Conservation (phyloP, 2,888 invertebrate species). For the Mimumesa dahlbomi region DNA sequence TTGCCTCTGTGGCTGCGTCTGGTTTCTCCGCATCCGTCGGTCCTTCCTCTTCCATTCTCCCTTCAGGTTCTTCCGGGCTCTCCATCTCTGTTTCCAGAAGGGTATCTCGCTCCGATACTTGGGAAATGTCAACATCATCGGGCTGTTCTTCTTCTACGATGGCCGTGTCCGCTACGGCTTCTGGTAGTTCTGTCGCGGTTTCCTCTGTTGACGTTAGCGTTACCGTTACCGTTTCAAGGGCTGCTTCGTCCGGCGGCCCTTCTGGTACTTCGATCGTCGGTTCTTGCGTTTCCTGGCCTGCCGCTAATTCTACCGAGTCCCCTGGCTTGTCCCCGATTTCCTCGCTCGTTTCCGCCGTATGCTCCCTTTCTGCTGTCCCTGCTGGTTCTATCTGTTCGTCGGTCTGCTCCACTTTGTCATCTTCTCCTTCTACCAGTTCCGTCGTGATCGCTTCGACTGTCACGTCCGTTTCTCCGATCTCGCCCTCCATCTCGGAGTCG, state of each 20-base stretch:
- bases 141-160: no score
- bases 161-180: not conserved
- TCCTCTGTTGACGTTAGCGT: no score
- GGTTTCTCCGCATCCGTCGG: not conserved
- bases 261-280: no score
- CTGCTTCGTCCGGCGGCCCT: no score
- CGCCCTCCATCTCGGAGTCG: constrained; percentile 15
- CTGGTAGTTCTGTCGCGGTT: constrained; percentile 22
- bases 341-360: constrained; percentile 19
- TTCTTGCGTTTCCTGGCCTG: no score
- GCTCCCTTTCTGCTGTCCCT: constrained; percentile 53
- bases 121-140: no score
- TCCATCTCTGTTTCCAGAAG: no score
- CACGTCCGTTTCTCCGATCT: constrained; percentile 6
- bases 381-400: constrained; percentile 39
- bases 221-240: no score
- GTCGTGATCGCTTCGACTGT: constrained; percentile 16
- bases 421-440: constrained; percentile 24
- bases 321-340: constrained; percentile 26
- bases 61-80: no score
- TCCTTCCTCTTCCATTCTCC: not conserved
- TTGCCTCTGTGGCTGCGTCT: not conserved
- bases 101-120: no score
- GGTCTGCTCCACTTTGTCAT: constrained; percentile 9
- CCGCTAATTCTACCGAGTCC: constrained; percentile 32